phyloP scores from a whole-genome alignment of 2,113 vertebrate species.

The Sebastes fasciatus region DNA sequence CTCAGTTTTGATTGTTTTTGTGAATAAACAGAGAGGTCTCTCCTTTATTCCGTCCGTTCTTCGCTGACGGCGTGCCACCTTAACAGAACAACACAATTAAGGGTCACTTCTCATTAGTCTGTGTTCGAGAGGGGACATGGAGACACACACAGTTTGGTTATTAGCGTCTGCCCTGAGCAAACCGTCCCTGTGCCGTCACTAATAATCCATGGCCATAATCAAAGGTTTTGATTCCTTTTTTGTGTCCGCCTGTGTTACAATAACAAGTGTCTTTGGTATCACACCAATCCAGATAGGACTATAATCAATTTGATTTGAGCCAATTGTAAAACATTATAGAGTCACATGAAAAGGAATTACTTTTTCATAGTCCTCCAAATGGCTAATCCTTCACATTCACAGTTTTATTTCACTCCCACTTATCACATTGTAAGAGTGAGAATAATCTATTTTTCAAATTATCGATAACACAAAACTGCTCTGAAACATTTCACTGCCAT shows the following conservation, averaged over 20 bases:
- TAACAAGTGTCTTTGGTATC: constrained; percentile 27
- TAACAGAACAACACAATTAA: constrained; percentile 78
- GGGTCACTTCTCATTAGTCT: constrained; percentile 73
- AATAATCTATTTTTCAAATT: neutral
- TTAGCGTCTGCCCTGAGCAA: constrained; percentile 52
- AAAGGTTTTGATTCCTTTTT: constrained; percentile 46
- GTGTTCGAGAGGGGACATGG: constrained; percentile 66
- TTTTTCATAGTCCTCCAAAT: neutral
- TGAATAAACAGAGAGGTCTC: constrained; percentile 56
- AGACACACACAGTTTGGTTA: constrained; percentile 63
- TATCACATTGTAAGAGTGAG: neutral
- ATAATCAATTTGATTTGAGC: constrained; percentile 25
- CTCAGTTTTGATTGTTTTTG: constrained; percentile 54
- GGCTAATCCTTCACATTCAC: neutral
- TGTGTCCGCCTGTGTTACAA: neutral
- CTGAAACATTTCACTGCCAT: no score
- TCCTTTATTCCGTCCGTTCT: constrained; percentile 1
- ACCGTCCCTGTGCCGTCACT: constrained; percentile 28
- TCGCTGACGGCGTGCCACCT: constrained; percentile 53
- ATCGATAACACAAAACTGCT: no score
- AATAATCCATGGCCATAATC: constrained; percentile 60
- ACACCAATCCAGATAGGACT: neutral
- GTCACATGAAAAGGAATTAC: neutral
- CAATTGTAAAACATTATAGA: neutral
- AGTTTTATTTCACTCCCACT: constrained; percentile 6